Evolutionary conservation across 1,140 invertebrate species (phyloP).

Genomic region (Heliconius himera): DNA sequence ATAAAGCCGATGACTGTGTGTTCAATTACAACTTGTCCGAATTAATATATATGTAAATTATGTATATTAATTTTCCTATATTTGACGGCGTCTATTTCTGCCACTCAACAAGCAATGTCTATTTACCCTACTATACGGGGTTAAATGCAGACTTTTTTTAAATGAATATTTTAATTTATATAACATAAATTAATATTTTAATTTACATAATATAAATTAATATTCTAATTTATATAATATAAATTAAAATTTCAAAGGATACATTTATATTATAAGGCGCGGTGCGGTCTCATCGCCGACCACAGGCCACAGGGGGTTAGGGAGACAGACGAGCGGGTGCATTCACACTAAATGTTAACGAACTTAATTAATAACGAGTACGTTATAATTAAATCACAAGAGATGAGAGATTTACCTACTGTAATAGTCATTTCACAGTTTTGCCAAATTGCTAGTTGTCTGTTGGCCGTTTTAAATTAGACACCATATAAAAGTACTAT

Average conservation of each 20-base stretch:
- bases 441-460: not conserved
- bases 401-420: not conserved
- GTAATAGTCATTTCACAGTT: not conserved
- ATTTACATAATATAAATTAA: not conserved
- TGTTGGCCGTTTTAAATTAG: not conserved
- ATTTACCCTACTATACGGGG: too few species aligned
- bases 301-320: not conserved
- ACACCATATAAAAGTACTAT: too few species aligned
- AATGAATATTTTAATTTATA: too few species aligned
- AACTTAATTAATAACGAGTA: slow-evolving; percentile 9
- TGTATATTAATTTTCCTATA: too few species aligned
- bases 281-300: not conserved
- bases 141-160: too few species aligned
- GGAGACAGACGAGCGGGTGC: slow-evolving; percentile 7
- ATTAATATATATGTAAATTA: too few species aligned
- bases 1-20: too few species aligned
- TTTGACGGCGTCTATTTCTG: too few species aligned
- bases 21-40: too few species aligned
- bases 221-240: not conserved
- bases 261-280: not conserved
- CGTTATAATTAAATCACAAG: not conserved
- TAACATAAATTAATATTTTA: too few species aligned
- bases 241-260: not conserved
- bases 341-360: slow-evolving; percentile 15
- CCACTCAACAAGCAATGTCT: too few species aligned